Evolutionary conservation across 2,888 invertebrate species (phyloP).

Genomic region (Cheilosia grossa): DNA sequence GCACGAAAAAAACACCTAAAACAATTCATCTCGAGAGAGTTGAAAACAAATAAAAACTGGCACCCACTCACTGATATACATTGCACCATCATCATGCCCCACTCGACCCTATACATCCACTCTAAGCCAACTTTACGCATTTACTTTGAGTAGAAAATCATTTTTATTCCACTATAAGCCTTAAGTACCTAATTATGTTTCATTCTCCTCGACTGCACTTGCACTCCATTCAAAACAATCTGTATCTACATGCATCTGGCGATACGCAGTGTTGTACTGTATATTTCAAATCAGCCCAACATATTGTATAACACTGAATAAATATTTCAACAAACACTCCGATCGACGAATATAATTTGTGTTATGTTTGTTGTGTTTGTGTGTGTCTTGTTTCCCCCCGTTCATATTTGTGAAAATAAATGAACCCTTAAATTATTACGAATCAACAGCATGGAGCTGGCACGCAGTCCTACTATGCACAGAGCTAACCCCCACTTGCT

Average conservation of each 20-base stretch:
- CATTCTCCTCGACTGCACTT: constrained; percentile 38
- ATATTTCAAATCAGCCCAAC: constrained; percentile 2
- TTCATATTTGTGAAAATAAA: constrained; percentile 75
- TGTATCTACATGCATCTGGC: constrained; percentile 7
- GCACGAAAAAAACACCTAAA: not conserved
- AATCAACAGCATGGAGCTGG: constrained; percentile 34
- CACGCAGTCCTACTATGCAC: constrained; percentile 12
- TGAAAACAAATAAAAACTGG: constrained; percentile 19
- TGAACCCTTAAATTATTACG: constrained; percentile 74
- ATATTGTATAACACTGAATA: constrained; percentile 64
- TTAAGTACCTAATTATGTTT: constrained; percentile 56
- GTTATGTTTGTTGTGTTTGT: constrained; percentile 46
- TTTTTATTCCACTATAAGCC: constrained; percentile 53
- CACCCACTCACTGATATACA: constrained; percentile 5
- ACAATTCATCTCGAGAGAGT: constrained; percentile 14
- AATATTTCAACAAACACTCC: constrained; percentile 71
- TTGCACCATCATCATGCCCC: constrained; percentile 5
- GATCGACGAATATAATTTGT: constrained; percentile 63
- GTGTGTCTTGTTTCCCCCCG: constrained; percentile 29
- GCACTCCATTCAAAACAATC: constrained; percentile 24
- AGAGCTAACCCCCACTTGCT: constrained; percentile 20
- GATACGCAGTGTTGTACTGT: constrained; percentile 8
- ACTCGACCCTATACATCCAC: constrained; percentile 1
- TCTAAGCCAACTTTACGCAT: constrained; percentile 20
- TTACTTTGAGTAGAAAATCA: constrained; percentile 52